Conservation (phyloP, 2,888 invertebrate species). For the Arrhopalites spinosus region DNA sequence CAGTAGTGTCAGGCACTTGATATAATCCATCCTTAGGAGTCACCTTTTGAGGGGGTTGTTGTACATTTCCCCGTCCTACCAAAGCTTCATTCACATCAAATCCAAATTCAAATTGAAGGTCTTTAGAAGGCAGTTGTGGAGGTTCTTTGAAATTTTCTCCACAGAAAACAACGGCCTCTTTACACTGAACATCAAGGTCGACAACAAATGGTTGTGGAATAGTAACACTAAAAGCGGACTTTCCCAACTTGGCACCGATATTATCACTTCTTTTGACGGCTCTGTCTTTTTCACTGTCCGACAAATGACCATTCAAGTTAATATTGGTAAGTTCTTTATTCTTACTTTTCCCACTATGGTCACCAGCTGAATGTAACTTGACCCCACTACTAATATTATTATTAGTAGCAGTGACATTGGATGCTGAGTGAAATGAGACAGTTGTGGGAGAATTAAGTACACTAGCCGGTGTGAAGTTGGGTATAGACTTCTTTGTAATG, state of each 20-base stretch:
- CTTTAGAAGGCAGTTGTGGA: constrained; percentile 37
- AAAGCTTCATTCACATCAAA: constrained; percentile 33
- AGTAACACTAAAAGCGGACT: constrained; percentile 17
- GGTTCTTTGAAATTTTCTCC: constrained; percentile 50
- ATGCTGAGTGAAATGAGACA: not conserved
- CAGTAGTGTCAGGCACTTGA: constrained; percentile 17
- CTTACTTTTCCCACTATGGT: not conserved
- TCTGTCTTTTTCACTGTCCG: constrained; percentile 18
- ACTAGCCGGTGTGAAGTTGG: not conserved
- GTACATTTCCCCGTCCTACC: constrained; percentile 5
- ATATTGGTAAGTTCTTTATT: constrained; percentile 8
- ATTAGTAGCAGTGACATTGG: not conserved
- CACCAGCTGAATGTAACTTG: not conserved
- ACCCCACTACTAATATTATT: not conserved
- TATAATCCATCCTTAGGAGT: not conserved
- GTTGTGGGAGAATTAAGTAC: constrained; percentile 15
- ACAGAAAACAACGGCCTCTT: constrained; percentile 49
- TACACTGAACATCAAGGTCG: constrained; percentile 13
- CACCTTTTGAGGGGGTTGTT: not conserved
- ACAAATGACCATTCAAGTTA: constrained; percentile 30
- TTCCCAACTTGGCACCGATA: constrained; percentile 32
- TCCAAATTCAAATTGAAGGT: constrained; percentile 47
- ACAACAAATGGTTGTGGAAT: constrained; percentile 16
- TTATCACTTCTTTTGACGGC: constrained; percentile 31
- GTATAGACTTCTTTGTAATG: not conserved